Base-by-base conservation (phyloP, 1,140 invertebrate genomes). In the Drosophila busckii region DNA sequence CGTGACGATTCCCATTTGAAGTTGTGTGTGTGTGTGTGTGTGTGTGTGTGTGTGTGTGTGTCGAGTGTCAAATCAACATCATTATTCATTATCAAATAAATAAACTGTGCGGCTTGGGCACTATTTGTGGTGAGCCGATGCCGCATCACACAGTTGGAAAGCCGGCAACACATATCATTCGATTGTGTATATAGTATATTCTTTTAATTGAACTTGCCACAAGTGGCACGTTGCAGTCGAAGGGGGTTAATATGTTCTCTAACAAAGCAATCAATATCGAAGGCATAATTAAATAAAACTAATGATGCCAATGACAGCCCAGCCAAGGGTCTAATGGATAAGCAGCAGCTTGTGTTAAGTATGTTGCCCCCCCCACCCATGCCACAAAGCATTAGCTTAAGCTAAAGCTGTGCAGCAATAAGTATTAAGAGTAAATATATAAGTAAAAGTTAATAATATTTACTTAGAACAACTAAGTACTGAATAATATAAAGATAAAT, bases 81-180 rank as follows among this genome's bases (percentile, higher is more conserved):
- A 83, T 83, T 83, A 83, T 84, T 83, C 78, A 83, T 83, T 84
- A 80, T 69, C 80, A 83, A 84, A 83, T 83, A 84, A 61, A 83
- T 83, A 69, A 26, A n/a, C n/a, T n/a, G n/a, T n/a, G n/a, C n/a
- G n/a, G n/a, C n/a, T 70, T 71, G 60, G 67, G 62, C n/a, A n/a
- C n/a, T 62, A 62, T 67, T 66, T 83, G 76, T 52, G 76, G 76
- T 67, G 23, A 58, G 48, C 35, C 25, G 49, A 61, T 46, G 59
- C 59, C 61, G 52, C 61, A 62, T 70, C 76, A 70, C n/a, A n/a
- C 76, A 83, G 76, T 68, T 70, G 73, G 67, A 61, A 46, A 12
- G 16, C 20, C 19, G 19, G 10, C 7, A 28, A 12, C 16, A 25
- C n/a, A n/a, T n/a, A n/a, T n/a, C n/a, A n/a, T n/a, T n/a, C n/a